A percentile compares a stretch with the other conserved stretches of the same genome.
phyloP scores from a whole-genome alignment of 2,888 invertebrate genomes.

The Tubulanus polymorphus region DNA sequence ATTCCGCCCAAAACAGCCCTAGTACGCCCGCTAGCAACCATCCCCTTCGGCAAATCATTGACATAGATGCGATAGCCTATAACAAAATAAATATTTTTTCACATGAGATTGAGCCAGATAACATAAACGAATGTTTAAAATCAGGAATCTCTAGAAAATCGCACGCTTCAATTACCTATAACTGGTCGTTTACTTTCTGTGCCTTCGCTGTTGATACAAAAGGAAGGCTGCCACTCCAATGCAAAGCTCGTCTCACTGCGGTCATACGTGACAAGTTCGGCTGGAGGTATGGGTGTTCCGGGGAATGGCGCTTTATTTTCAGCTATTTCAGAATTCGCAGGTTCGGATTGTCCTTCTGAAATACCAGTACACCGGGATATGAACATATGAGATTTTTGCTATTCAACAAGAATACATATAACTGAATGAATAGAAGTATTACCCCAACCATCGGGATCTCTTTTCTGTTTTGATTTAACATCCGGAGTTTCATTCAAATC shows the following conservation, averaged over 20 bases:
- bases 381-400: conserved; percentile 20
- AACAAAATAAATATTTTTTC: conserved; percentile 7
- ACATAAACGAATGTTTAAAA: too few relatives aligned
- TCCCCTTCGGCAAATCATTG: conserved; percentile 39
- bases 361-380: too few relatives aligned
- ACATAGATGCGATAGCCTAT: conserved; percentile 46
- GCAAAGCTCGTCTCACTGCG: conserved; percentile 30
- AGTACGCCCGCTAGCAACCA: conserved; percentile 34
- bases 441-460: neutral
- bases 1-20: conserved; percentile 38
- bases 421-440: too few relatives aligned
- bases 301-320: conserved; percentile 6
- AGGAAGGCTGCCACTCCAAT: conserved; percentile 38
- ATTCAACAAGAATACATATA: too few relatives aligned
- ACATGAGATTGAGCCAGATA: neutral
- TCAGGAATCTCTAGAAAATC: neutral
- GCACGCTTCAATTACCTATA: conserved; percentile 25
- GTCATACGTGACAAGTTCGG: conserved; percentile 31
- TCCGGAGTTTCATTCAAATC: neutral
- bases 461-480: too few relatives aligned
- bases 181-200: conserved; percentile 31
- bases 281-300: conserved; percentile 43
- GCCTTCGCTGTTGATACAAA: conserved; percentile 26
- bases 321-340: too few relatives aligned
- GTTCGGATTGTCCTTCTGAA: too few relatives aligned